These are phyloP conservation scores for Mesorhabditis spiculigera DNA, from an alignment of 2,888 invertebrate genomes.

Conservation along the genomic window DNA sequence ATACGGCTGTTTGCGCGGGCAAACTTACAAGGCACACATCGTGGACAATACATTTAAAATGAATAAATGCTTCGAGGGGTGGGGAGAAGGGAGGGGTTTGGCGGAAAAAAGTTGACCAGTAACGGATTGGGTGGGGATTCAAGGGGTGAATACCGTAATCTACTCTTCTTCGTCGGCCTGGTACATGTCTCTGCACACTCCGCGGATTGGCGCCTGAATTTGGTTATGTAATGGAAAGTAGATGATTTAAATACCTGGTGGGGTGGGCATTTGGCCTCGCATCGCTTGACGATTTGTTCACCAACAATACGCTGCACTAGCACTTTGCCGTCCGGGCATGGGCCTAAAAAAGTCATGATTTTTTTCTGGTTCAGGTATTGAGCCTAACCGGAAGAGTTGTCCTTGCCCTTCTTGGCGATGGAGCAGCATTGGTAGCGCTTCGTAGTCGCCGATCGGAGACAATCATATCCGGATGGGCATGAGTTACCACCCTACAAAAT, in stretches of 20 bases:
- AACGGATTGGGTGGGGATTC: constrained; percentile 4
- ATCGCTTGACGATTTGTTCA: constrained; percentile 53
- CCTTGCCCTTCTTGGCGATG: not conserved
- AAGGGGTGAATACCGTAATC: not conserved
- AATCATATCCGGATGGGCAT: constrained; percentile 49
- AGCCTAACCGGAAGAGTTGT: constrained; percentile 4
- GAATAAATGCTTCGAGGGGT: not conserved
- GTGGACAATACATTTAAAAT: not conserved
- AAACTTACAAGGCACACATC: constrained; percentile 8
- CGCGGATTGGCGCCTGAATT: constrained; percentile 47
- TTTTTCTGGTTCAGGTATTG: not conserved
- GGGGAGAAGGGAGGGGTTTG: not conserved
- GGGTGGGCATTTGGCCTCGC: constrained; percentile 52
- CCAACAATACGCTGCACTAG: constrained; percentile 52
- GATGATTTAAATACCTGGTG: constrained; percentile 24
- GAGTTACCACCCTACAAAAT: constrained; percentile 31
- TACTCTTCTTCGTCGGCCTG: constrained; percentile 13
- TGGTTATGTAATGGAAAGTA: not conserved
- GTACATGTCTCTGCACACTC: constrained; percentile 51
- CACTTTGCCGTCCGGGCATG: constrained; percentile 48
- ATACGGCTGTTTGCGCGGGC: constrained; percentile 13
- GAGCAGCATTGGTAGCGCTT: constrained; percentile 13
- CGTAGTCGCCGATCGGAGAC: constrained; percentile 22
- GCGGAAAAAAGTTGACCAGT: not conserved
- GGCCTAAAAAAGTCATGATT: constrained; percentile 23